Base-by-base conservation (phyloP, 2,113 vertebrate genomes). In the Phalacrocorax brasilianus region DNA sequence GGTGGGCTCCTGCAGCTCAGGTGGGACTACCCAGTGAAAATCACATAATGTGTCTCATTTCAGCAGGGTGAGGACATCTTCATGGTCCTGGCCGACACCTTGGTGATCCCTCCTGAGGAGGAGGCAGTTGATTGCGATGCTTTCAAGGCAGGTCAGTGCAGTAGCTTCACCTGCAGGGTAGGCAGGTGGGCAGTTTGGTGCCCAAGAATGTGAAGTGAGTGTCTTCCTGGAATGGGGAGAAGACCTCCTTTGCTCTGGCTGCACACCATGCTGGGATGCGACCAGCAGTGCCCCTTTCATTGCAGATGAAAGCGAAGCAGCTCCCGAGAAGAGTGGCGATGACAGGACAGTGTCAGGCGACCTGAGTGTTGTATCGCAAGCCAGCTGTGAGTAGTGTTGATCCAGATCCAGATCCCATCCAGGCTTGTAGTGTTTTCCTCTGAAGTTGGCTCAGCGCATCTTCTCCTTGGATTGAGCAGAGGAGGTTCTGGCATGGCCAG, bases 101-200 rank as follows among this genome's bases (percentile, higher is more conserved):
- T 97, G 83, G 40, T 97, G 56, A 91, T 96, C 49, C 53, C 82
- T 71, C 44, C 68, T 17, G 90, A 96, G 35, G 79, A 95, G 67
- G 55, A 20, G 12, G 24, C 9, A 11, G 47, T 11, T 38, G 7
- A 32, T 58, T 63, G 61, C 4, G 14, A 68, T 47, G 72, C 79
- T 80, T 78, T 88, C 22, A 74, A 44, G 56, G 59, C 80, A 91
- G 95, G 93, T 96, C 35, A 62, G 93, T 93, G 75, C 2, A 0
- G 22, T 21, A 38, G 47, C 56, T 71, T 56, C 7, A 2, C 50
- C 58, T 75, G 40, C 16, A 17, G 70, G 44, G 23, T 47, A 3
- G 26, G 7, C 27, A 55, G 58, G 53, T 42, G 40, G 50, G 70
- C 62, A 17, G 8, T 30, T 59, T 33, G 56, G 33, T 10, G 4